Percentiles rank a stretch among this genome's conserved stretches.
These are phyloP conservation scores for Patella ulyssiponensis DNA, from an alignment of 2,888 invertebrate genomes.

Conservation along the genomic window DNA sequence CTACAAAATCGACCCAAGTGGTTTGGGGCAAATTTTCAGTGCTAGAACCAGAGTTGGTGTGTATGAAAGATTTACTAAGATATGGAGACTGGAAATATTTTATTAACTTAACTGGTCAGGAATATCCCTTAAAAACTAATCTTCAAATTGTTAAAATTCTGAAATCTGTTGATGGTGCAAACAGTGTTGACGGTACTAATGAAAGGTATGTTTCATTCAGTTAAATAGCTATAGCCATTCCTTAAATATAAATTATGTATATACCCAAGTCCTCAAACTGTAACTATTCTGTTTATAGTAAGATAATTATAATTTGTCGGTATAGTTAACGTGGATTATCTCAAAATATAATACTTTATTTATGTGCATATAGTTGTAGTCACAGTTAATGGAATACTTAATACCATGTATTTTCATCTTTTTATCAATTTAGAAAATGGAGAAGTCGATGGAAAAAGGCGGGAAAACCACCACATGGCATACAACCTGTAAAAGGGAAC, in stretches of 20 bases:
- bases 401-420: too few relatives aligned
- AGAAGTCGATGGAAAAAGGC: slow-evolving; percentile 7
- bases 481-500: slow-evolving; percentile 45
- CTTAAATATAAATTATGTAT: background rate
- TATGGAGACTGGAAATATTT: slow-evolving; percentile 20
- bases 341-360: too few relatives aligned
- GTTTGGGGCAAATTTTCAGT: slow-evolving; percentile 16
- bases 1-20: background rate
- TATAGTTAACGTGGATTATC: too few relatives aligned
- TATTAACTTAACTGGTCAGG: slow-evolving; percentile 20
- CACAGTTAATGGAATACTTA: too few relatives aligned
- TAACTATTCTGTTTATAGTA: background rate
- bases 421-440: background rate
- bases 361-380: too few relatives aligned
- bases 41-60: slow-evolving; percentile 15
- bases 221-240: background rate
- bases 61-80: slow-evolving; percentile 18
- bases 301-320: background rate
- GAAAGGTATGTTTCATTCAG: background rate
- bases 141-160: slow-evolving; percentile 15
- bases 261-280: background rate
- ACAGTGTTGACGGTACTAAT: slow-evolving; percentile 13
- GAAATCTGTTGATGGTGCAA: slow-evolving; percentile 14
- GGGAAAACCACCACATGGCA: slow-evolving; percentile 27
- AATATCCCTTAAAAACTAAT: slow-evolving; percentile 21